Evolutionary conservation across 2,888 invertebrate species (phyloP).

Genomic region (Temnothorax unifasciatus): DNA sequence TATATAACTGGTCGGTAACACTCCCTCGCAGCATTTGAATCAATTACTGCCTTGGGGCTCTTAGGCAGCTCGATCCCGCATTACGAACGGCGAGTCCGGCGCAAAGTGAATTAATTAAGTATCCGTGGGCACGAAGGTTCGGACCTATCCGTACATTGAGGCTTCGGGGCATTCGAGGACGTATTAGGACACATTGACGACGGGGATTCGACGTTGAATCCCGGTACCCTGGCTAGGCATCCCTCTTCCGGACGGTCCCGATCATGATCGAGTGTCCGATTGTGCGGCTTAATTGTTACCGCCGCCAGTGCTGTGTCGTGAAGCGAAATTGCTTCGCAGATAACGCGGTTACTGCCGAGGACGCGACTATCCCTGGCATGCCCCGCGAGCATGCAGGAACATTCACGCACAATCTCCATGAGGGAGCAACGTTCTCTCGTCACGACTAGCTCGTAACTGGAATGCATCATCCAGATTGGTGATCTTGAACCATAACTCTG

Average conservation of each 20-base stretch:
- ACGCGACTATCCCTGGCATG: constrained; percentile 70
- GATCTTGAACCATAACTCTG: neutral
- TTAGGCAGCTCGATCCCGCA: constrained; percentile 77
- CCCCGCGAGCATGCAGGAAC: constrained; percentile 60
- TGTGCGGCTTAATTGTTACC: constrained; percentile 73
- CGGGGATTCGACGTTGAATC: constrained; percentile 38
- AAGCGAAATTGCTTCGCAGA: constrained; percentile 74
- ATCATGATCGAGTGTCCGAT: constrained; percentile 60
- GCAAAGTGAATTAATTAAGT: constrained; percentile 84
- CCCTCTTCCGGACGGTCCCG: constrained; percentile 28
- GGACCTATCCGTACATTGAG: constrained; percentile 42
- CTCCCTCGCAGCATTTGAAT: constrained; percentile 81
- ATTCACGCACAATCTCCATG: constrained; percentile 52
- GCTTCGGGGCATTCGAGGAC: constrained; percentile 52
- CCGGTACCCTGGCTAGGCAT: constrained; percentile 14
- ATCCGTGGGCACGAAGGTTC: constrained; percentile 69
- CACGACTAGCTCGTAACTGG: neutral
- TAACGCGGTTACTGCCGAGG: constrained; percentile 73
- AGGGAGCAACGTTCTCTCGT: constrained; percentile 30
- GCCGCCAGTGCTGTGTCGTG: constrained; percentile 51
- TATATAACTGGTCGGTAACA: constrained; percentile 68
- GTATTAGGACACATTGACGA: constrained; percentile 60
- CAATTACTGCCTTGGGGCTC: constrained; percentile 81
- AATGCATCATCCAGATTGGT: neutral
- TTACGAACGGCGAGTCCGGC: constrained; percentile 77